phyloP scores from a whole-genome alignment of 2,888 invertebrate genomes.

The Diarsia brunnea region DNA sequence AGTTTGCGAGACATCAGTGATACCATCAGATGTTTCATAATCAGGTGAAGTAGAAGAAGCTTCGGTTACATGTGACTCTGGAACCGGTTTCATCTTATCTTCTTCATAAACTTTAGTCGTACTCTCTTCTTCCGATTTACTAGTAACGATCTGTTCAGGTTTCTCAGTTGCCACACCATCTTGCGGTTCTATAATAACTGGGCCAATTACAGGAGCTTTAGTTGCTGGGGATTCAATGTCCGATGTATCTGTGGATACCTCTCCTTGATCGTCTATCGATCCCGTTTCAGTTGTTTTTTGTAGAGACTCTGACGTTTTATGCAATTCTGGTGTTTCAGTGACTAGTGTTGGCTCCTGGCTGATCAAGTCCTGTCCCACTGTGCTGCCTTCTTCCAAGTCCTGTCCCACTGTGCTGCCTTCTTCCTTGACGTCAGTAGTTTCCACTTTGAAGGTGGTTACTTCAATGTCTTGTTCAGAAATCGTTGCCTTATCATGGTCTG shows the following conservation, averaged over 20 bases:
- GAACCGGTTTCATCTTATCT: constrained; percentile 35
- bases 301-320: constrained; percentile 36
- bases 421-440: constrained; percentile 14
- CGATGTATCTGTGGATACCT: constrained; percentile 53
- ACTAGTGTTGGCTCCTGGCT: constrained; percentile 16
- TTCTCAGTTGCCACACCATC: constrained; percentile 35
- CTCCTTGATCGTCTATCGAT: constrained; percentile 52
- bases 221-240: constrained; percentile 53
- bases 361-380: constrained; percentile 22
- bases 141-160: constrained; percentile 37
- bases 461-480: constrained; percentile 26
- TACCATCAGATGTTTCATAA: constrained; percentile 14
- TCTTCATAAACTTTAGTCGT: constrained; percentile 44
- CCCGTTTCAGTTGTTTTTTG: constrained; percentile 44
- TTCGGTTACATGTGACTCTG: constrained; percentile 53
- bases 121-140: constrained; percentile 34
- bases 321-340: constrained; percentile 41
- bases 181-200: constrained; percentile 42
- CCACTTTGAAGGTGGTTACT: constrained; percentile 28
- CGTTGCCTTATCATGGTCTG: constrained; percentile 28
- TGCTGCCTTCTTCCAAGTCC: constrained; percentile 20
- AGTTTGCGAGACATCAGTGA: constrained; percentile 21
- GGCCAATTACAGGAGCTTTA: constrained; percentile 26
- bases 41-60: constrained; percentile 35
- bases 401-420: constrained; percentile 23